These are phyloP conservation scores for Galagoides demidoff DNA, from an alignment of 2,797 vertebrate species.

Conservation along the genomic window DNA sequence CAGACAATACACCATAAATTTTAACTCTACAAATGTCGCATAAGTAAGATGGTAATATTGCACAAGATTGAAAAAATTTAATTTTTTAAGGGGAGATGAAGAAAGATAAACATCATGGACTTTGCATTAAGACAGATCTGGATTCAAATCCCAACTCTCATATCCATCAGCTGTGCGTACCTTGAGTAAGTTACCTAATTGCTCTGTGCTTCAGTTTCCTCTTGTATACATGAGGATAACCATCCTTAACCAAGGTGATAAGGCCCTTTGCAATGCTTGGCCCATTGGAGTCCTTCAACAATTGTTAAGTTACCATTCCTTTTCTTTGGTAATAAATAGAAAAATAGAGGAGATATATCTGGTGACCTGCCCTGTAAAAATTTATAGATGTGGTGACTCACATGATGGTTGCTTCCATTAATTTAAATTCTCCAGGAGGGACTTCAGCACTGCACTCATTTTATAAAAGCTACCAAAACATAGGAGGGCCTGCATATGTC, in stretches of 20 bases:
- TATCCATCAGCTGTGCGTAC: background rate
- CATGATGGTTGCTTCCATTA: background rate
- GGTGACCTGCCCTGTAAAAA: background rate
- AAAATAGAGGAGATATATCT: background rate
- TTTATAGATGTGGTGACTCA: background rate
- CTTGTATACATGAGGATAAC: background rate
- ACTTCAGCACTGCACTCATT: background rate
- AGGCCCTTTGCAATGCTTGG: background rate
- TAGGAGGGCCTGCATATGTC: background rate
- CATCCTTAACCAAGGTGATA: background rate
- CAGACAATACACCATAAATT: background rate
- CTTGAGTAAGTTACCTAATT: background rate
- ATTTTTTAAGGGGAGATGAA: background rate
- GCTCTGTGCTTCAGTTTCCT: background rate
- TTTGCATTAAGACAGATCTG: background rate
- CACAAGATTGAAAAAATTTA: background rate
- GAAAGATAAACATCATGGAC: background rate
- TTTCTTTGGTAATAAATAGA: slow-evolving; percentile 11
- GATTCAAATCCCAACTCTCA: background rate
- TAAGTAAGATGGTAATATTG: background rate
- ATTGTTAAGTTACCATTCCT: background rate
- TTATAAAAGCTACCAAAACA: slow-evolving; percentile 21
- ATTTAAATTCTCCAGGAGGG: slow-evolving; percentile 40
- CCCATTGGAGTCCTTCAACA: background rate
- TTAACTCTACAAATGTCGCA: background rate